Evolutionary conservation across 2,797 vertebrate species (phyloP), one percentile per base, ranked within the genome.

Genomic region (Cephalopachus bancanus): DNA sequence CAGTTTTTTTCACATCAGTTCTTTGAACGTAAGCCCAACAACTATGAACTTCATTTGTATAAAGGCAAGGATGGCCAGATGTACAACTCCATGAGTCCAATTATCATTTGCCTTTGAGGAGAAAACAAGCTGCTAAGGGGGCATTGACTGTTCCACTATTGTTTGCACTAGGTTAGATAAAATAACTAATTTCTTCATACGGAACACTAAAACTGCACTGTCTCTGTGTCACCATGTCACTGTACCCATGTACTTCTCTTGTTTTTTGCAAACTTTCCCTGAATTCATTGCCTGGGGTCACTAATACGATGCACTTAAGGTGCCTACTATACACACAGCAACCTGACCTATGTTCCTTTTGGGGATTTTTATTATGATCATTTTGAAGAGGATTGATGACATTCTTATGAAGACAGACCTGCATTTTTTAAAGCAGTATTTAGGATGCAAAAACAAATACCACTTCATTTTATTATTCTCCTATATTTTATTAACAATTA

Each of bases 81-180:
- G 62, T 44, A 96, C 51, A 95, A 67, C 60, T 91, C 26, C 30
- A 33, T 53, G 76, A 93, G 60, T 26, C 44, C 83, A 93, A 62
- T 91, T 94, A 81, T 49, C n/a, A 84, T 81, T 91, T 87, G 44
- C 71, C 60, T 84, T 76, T 81, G 75, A 95, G 80, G 60, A 79
- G 24, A 89, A 87, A 64, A 26, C 79, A 95, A 94, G 59, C n/a
- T 94, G 37, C 60, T 51, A 62, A 59, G 51, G 20, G 37, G 7
- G 5, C 26, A 53, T 57, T 59, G 15, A 6, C n/a, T 86, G 51
- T 10, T 22, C 22, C 20, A 12, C 1, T 85, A 10, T 89, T 92
- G 3, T 72, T 80, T 93, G 6, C 49, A 83, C 30, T 49, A 5
- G 11, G 44, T 55, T 74, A 76, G n/a, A 53, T 22, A 94, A 79